Conservation (phyloP, 2,797 vertebrate genomes). For the Falco berigora region DNA sequence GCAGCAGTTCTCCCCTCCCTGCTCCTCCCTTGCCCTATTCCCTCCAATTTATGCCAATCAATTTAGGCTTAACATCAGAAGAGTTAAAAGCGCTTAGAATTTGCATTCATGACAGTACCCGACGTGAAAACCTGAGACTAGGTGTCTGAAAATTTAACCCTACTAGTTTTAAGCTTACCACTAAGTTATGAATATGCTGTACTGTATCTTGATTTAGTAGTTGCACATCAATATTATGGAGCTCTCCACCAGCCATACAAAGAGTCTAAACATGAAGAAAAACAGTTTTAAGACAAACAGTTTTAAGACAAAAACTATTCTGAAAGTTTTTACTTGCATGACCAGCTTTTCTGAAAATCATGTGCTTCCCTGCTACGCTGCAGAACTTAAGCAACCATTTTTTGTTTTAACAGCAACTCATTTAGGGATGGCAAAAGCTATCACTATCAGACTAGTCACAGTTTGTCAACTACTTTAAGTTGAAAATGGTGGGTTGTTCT, state of each 20-base stretch:
- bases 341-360: background rate
- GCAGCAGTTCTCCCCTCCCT: background rate
- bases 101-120: background rate
- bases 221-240: slow-evolving; percentile 75
- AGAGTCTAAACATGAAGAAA: slow-evolving; percentile 64
- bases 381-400: background rate
- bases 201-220: slow-evolving; percentile 78
- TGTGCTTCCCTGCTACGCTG: background rate
- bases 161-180: slow-evolving; percentile 65
- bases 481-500: background rate
- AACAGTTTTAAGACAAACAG: background rate
- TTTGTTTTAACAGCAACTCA: background rate
- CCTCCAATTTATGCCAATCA: background rate
- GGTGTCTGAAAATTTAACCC: background rate
- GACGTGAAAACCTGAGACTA: background rate
- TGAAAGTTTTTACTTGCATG: background rate
- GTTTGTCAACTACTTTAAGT: background rate
- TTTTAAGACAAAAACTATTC: background rate
- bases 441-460: background rate
- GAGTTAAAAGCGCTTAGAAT: background rate
- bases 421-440: background rate
- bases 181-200: slow-evolving; percentile 78
- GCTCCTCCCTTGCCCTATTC: background rate
- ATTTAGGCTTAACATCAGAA: background rate
- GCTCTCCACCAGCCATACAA: slow-evolving; percentile 77